Conservation (phyloP, 2,113 vertebrate species). For the Sceloporus tristichus region DNA sequence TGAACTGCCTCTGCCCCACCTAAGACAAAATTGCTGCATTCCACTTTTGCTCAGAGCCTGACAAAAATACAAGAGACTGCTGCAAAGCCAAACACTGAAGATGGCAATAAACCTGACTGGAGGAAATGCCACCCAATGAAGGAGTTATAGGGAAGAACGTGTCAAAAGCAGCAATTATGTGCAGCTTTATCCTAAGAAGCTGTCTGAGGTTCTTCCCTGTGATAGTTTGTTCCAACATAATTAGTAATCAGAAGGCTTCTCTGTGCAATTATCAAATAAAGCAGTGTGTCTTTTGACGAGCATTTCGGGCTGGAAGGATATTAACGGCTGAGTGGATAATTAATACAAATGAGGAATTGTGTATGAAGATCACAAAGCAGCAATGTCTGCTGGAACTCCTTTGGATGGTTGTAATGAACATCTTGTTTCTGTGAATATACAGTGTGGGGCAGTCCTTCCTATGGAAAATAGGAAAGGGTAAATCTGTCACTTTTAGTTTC, state of each 20-base stretch:
- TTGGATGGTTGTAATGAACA: slow-evolving; percentile 40
- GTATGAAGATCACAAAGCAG: slow-evolving; percentile 39
- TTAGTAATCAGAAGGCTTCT: slow-evolving; percentile 46
- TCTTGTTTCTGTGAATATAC: background rate
- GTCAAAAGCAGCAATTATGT: too few species aligned
- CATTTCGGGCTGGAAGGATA: slow-evolving; percentile 48
- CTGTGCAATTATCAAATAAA: slow-evolving; percentile 44
- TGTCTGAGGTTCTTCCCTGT: background rate
- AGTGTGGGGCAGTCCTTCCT: background rate
- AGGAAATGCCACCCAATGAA: background rate
- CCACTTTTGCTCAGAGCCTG: background rate
- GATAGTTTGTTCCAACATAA: slow-evolving; percentile 53
- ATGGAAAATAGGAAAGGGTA: background rate
- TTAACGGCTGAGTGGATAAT: slow-evolving; percentile 55
- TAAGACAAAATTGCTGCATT: too few species aligned
- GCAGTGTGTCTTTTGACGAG: slow-evolving; percentile 19
- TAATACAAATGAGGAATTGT: slow-evolving; percentile 50
- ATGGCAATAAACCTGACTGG: background rate
- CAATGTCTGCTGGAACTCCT: slow-evolving; percentile 48
- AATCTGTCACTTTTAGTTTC: background rate
- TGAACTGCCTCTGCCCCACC: too few species aligned
- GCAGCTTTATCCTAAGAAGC: background rate
- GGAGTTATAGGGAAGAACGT: background rate
- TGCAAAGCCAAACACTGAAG: background rate
- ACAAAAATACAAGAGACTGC: background rate